Conservation (phyloP, 2,888 invertebrate species). For the Theretra japonica region DNA sequence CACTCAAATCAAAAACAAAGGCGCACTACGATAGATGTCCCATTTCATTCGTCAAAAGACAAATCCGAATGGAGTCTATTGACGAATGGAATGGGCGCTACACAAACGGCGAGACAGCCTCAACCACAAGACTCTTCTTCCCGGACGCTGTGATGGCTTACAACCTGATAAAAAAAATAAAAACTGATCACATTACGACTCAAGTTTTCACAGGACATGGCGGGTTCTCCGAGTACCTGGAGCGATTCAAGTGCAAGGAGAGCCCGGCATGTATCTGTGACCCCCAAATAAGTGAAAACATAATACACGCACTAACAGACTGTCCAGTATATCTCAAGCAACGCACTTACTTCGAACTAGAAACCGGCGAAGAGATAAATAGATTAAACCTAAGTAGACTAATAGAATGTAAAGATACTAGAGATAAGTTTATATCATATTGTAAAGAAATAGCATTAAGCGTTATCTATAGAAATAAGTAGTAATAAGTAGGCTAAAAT, state of each 20-base stretch:
- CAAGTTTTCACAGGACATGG: conserved; percentile 35
- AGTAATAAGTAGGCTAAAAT: too few relatives aligned
- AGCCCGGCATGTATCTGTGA: conserved; percentile 38
- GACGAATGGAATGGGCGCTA: conserved; percentile 33
- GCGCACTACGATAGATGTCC: conserved; percentile 19
- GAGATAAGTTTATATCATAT: too few relatives aligned
- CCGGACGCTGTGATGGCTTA: conserved; percentile 24
- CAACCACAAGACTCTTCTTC: conserved; percentile 34
- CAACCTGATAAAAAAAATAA: background rate
- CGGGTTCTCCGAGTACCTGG: conserved; percentile 37
- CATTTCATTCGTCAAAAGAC: conserved; percentile 20
- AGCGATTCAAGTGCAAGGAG: conserved; percentile 35
- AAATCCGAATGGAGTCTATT: conserved; percentile 14
- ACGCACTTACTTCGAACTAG: background rate
- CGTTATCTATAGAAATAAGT: too few relatives aligned
- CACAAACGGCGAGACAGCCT: conserved; percentile 23
- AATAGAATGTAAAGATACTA: too few relatives aligned
- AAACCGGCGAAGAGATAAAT: background rate
- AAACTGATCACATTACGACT: background rate
- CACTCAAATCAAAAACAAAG: background rate
- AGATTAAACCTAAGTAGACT: too few relatives aligned
- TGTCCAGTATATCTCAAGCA: background rate
- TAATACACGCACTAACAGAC: background rate
- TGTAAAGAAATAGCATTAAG: too few relatives aligned
- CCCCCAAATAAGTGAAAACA: conserved; percentile 22